Conservation (phyloP, 1,140 invertebrate species). For the Camponotus pennsylvanicus region DNA sequence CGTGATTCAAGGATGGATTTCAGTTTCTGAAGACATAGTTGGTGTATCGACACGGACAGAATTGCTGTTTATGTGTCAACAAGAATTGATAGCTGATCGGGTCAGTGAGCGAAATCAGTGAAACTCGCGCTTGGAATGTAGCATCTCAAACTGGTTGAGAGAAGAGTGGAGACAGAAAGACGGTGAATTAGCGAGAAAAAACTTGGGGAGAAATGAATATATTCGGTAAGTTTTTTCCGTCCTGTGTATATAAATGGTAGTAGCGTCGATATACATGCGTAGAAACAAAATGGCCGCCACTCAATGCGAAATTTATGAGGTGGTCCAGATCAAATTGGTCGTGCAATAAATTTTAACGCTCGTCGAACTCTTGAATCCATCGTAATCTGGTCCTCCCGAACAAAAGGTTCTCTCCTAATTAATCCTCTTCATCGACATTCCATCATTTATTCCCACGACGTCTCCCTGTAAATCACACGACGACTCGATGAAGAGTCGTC, state of each 20-base stretch:
- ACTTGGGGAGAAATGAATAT: background rate
- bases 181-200: background rate
- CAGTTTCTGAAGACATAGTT: conserved; percentile 25
- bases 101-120: conserved; percentile 15
- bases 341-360: conserved; percentile 21
- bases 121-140: conserved; percentile 28
- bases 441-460: background rate
- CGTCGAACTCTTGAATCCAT: conserved; percentile 6
- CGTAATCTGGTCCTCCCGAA: conserved; percentile 1
- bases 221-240: conserved; percentile 8
- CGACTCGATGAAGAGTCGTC: conserved; percentile 6
- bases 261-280: conserved; percentile 1
- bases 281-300: conserved; percentile 58
- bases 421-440: background rate
- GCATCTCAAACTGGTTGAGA: background rate
- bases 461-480: background rate
- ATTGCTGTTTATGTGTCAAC: background rate
- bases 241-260: conserved; percentile 2
- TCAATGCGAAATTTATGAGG: background rate
- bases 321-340: background rate
- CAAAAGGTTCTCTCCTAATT: background rate
- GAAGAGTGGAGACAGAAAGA: background rate
- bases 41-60: background rate
- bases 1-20: conserved; percentile 32
- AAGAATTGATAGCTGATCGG: background rate